Evolutionary conservation across 1,140 invertebrate species (phyloP).

Genomic region (Dreissena rostriformis): DNA sequence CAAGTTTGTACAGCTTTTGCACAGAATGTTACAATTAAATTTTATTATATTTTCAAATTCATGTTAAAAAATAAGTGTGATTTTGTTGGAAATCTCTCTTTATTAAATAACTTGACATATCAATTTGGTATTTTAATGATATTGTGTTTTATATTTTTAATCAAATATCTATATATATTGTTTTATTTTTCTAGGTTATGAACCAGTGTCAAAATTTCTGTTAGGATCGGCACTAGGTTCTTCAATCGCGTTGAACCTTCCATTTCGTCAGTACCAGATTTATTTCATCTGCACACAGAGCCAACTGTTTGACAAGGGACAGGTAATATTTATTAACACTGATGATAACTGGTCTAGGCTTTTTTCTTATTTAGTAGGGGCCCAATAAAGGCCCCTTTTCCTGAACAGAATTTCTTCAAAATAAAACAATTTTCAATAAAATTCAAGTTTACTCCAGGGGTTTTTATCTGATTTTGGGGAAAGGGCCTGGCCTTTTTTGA

Average conservation of each 20-base stretch:
- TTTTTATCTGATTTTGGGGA: too few relatives aligned
- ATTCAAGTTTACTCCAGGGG: neutral
- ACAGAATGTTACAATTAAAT: too few relatives aligned
- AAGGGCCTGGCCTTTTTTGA: too few relatives aligned
- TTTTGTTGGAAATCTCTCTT: too few relatives aligned
- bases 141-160: too few relatives aligned
- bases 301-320: slow-evolving; percentile 43
- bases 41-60: too few relatives aligned
- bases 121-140: too few relatives aligned
- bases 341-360: neutral
- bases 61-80: too few relatives aligned
- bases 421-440: neutral
- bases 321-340: slow-evolving; percentile 23
- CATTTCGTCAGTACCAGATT: slow-evolving; percentile 32
- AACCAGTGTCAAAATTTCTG: slow-evolving; percentile 47
- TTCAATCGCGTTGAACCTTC: slow-evolving; percentile 38
- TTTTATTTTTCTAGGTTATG: slow-evolving; percentile 16
- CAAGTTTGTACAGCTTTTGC: too few relatives aligned
- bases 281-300: slow-evolving; percentile 46
- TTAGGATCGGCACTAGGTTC: slow-evolving; percentile 45
- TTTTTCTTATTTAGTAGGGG: neutral
- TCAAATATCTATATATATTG: too few relatives aligned
- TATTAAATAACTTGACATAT: too few relatives aligned
- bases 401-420: neutral
- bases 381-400: neutral